These are phyloP conservation scores for Monochamus alternatus DNA, from an alignment of 2,888 invertebrate genomes.

Conservation along the genomic window DNA sequence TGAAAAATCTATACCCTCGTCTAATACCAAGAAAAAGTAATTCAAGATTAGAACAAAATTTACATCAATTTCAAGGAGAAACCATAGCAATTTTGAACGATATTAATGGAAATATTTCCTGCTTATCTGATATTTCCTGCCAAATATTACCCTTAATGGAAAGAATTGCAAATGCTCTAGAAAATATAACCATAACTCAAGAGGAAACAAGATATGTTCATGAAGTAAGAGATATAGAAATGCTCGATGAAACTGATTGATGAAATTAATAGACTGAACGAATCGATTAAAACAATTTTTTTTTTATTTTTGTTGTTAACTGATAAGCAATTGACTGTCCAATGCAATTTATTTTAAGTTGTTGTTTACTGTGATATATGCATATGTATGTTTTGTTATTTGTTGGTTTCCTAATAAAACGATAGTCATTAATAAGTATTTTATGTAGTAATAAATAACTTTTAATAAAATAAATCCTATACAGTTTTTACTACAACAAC, in stretches of 20 bases:
- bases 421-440: not conserved
- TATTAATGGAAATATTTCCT: not conserved
- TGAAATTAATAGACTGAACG: not conserved
- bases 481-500: not conserved
- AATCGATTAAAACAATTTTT: not conserved
- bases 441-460: not conserved
- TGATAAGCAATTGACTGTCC: not conserved
- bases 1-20: not conserved
- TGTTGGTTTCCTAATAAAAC: not conserved
- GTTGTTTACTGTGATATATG: too few relatives aligned
- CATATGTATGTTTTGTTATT: not conserved
- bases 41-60: not conserved
- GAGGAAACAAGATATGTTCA: not conserved
- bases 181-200: constrained; percentile 6
- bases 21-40: not conserved
- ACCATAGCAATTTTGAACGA: not conserved
- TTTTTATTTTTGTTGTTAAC: not conserved
- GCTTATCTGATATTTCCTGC: not conserved
- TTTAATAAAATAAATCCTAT: not conserved
- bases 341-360: not conserved
- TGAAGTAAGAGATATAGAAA: not conserved
- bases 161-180: not conserved
- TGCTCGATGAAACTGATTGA: not conserved
- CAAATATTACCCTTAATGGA: not conserved
- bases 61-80: constrained; percentile 11